Evolutionary conservation across 1,140 invertebrate genomes (phyloP).

Genomic region (Acromyrmex charruanus): DNA sequence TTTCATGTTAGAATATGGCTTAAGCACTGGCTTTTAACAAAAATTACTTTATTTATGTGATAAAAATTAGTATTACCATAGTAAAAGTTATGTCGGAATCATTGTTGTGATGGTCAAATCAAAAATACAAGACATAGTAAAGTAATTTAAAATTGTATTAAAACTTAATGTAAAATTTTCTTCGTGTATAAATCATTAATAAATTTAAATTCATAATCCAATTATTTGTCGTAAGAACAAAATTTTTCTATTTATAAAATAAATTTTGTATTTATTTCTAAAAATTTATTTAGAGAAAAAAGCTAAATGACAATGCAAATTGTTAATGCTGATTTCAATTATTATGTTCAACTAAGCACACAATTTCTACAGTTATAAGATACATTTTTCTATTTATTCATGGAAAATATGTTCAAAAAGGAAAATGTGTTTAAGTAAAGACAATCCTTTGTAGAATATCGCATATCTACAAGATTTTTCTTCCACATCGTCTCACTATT

Average conservation of each 20-base stretch:
- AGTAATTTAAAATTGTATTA: too few species aligned
- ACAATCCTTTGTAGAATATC: slow-evolving; percentile 8
- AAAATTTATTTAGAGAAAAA: neutral
- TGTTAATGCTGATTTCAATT: neutral
- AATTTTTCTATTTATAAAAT: neutral
- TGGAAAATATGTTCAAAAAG: neutral
- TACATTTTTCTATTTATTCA: slow-evolving; percentile 9
- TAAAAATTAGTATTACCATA: too few species aligned
- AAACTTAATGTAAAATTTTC: too few species aligned
- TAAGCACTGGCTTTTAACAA: too few species aligned
- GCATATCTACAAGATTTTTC: slow-evolving; percentile 41
- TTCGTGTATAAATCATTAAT: neutral
- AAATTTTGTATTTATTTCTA: neutral
- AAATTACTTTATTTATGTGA: too few species aligned
- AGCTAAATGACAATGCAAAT: neutral
- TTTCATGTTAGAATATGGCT: too few species aligned
- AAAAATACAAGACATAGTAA: too few species aligned
- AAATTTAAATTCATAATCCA: slow-evolving; percentile 16
- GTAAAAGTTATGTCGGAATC: too few species aligned
- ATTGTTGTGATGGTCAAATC: too few species aligned
- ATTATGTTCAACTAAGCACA: neutral
- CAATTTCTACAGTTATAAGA: neutral
- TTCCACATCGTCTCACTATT: slow-evolving; percentile 38
- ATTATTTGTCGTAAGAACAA: neutral
- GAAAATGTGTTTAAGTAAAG: slow-evolving; percentile 18